These are phyloP conservation scores for Tapirus terrestris DNA, from an alignment of 2,113 vertebrate genomes.

Conservation along the genomic window DNA sequence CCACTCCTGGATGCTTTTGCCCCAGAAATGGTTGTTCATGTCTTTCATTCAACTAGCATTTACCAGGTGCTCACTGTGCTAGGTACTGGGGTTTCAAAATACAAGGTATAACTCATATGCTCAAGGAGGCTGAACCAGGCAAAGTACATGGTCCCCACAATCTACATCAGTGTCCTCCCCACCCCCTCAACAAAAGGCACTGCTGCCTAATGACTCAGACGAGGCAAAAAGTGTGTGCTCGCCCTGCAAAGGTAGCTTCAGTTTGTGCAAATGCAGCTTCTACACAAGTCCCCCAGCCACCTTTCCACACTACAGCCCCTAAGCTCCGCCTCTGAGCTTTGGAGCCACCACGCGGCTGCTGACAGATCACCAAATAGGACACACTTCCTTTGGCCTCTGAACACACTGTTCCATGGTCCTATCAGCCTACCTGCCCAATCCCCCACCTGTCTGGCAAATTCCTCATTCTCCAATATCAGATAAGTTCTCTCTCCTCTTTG, in stretches of 20 bases:
- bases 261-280: neutral
- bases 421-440: neutral
- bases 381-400: neutral
- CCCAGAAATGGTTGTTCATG: neutral
- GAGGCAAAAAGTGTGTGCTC: neutral
- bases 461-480: neutral
- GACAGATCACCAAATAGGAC: neutral
- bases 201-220: neutral
- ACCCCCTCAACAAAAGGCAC: neutral
- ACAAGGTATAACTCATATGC: neutral
- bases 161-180: rapidly evolving
- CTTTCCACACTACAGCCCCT: neutral
- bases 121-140: neutral
- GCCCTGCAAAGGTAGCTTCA: neutral
- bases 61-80: neutral
- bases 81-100: neutral
- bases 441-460: neutral
- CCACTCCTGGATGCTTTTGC: neutral
- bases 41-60: neutral
- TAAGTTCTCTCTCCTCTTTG: neutral
- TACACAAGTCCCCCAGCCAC: rapidly evolving
- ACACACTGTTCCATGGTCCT: neutral
- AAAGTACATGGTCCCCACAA: neutral
- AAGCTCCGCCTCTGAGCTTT: neutral
- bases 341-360: neutral